phyloP scores from a whole-genome alignment of 2,888 invertebrate species.

The Scaptomyza reducta region DNA sequence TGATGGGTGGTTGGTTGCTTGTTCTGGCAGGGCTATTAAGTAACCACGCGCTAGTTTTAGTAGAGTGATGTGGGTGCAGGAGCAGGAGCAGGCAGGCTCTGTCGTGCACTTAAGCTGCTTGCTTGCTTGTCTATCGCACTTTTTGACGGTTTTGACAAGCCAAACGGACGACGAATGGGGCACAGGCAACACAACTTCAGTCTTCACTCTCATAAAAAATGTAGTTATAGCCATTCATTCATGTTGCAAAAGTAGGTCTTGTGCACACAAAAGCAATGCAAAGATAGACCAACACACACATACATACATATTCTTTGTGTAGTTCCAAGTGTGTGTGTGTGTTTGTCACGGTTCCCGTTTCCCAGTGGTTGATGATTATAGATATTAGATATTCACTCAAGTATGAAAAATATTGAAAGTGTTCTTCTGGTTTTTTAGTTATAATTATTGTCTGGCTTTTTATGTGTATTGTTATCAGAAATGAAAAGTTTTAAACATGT shows the following conservation, averaged over 20 bases:
- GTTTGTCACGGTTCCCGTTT: constrained; percentile 27
- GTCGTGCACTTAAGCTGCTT: constrained; percentile 36
- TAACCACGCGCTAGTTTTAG: constrained; percentile 29
- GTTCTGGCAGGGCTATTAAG: constrained; percentile 24
- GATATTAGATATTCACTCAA: constrained; percentile 17
- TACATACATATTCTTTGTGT: not conserved
- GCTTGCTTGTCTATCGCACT: constrained; percentile 53
- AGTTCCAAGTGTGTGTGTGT: constrained; percentile 16
- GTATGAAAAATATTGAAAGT: not conserved
- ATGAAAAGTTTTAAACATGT: not conserved
- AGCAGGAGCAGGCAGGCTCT: constrained; percentile 4
- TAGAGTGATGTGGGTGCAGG: not conserved
- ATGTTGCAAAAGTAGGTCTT: constrained; percentile 67
- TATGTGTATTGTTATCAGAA: not conserved
- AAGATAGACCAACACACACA: constrained; percentile 19
- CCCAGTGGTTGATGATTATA: constrained; percentile 25
- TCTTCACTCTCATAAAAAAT: constrained; percentile 59
- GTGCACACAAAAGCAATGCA: constrained; percentile 37
- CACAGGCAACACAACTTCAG: constrained; percentile 10
- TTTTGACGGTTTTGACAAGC: constrained; percentile 69
- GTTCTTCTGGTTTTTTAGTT: not conserved
- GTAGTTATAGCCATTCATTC: constrained; percentile 69
- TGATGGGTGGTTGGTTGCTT: constrained; percentile 10
- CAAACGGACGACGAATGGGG: constrained; percentile 33
- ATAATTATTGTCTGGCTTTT: too few relatives aligned